A percentile compares a stretch with the other conserved stretches of the same genome.
Evolutionary conservation across 2,888 invertebrate species (phyloP).

Genomic region (Phalera bucephala): DNA sequence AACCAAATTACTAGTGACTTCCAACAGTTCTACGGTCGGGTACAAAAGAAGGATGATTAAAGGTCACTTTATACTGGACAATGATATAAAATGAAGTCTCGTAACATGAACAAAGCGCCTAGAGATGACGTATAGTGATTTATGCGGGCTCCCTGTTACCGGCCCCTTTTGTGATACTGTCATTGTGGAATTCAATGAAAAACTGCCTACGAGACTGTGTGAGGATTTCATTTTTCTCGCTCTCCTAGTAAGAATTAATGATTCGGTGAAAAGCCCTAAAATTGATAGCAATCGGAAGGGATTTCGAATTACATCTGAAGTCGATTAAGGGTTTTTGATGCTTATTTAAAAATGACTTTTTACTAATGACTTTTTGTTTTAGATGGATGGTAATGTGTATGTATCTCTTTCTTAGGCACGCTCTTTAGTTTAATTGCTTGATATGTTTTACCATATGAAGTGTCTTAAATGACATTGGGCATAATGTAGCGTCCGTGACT

Average conservation of each 20-base stretch:
- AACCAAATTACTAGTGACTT: constrained; percentile 14
- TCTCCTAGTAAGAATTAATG: background rate
- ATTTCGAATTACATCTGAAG: no score
- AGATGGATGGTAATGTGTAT: no score
- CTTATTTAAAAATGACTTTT: no score
- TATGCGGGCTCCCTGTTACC: constrained; percentile 43
- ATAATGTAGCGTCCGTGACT: no score
- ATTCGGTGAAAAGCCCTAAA: background rate
- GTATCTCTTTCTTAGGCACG: no score
- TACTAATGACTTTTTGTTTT: no score
- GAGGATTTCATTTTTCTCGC: background rate
- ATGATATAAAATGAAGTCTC: constrained; percentile 48
- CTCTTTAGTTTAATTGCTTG: no score
- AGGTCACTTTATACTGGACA: constrained; percentile 29
- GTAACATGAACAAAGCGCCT: constrained; percentile 47
- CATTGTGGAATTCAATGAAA: constrained; percentile 45
- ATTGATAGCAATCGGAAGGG: no score
- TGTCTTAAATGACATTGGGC: no score
- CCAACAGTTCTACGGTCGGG: constrained; percentile 2
- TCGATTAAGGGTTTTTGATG: no score
- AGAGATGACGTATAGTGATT: constrained; percentile 58
- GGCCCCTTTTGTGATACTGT: constrained; percentile 48
- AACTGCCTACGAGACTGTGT: constrained; percentile 26
- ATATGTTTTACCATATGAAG: no score
- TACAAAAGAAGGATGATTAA: constrained; percentile 2